A percentile compares a stretch with the other conserved stretches of the same genome.
These are phyloP conservation scores for Ceraclea dissimilis DNA, from an alignment of 2,888 invertebrate species.

Conservation along the genomic window DNA sequence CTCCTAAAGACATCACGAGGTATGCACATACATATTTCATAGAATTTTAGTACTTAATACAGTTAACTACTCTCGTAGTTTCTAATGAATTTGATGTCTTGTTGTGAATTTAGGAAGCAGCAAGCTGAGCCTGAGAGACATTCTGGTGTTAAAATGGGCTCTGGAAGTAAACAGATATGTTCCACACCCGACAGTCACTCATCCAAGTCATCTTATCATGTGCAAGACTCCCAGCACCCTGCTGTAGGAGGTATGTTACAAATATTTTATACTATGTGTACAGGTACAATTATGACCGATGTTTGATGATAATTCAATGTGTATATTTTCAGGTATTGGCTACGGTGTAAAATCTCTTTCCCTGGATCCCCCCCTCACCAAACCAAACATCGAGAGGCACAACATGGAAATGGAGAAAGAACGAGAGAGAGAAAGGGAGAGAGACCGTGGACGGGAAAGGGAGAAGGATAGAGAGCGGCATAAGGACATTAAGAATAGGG, in stretches of 20 bases:
- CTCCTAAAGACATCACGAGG: conserved; percentile 46
- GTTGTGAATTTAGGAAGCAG: conserved; percentile 33
- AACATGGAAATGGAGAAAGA: conserved; percentile 45
- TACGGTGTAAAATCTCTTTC: conserved; percentile 39
- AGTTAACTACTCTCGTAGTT: too few relatives aligned
- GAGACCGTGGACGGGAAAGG: conserved; percentile 30
- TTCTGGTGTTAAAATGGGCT: conserved; percentile 37
- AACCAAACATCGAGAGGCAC: conserved; percentile 47
- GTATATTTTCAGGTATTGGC: conserved; percentile 8
- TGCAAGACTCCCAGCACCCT: conserved; percentile 17
- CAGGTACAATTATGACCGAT: too few relatives aligned
- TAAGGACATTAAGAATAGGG: conserved; percentile 31
- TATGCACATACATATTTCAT: conserved; percentile 25
- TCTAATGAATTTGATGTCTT: too few relatives aligned
- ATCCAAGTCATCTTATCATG: conserved; percentile 24
- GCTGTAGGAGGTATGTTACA: conserved; percentile 8
- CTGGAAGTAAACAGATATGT: conserved; percentile 21
- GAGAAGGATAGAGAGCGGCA: conserved; percentile 28
- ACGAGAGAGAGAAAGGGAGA: conserved; percentile 29
- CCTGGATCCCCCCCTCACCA: conserved; percentile 43
- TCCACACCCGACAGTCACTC: conserved; percentile 25
- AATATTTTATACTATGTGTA: not conserved
- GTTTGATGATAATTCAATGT: too few relatives aligned
- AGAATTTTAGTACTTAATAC: not conserved
- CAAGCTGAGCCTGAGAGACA: conserved; percentile 46